Evolutionary conservation across 2,797 vertebrate genomes (phyloP).

Genomic region (Gorsachius magnificus): DNA sequence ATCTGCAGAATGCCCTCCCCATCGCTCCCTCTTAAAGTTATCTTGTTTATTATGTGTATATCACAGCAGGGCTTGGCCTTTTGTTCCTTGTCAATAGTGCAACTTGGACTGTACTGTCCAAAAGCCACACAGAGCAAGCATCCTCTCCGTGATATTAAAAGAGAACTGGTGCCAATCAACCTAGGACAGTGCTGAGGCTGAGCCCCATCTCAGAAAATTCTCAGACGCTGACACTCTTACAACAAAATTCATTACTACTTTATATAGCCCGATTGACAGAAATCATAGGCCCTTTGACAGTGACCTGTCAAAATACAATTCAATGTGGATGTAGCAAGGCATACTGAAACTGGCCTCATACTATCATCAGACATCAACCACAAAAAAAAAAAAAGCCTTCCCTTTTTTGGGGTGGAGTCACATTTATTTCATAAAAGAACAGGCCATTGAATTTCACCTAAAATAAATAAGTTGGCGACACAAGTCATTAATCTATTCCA

Average conservation of each 20-base stretch:
- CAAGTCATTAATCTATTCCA: neutral
- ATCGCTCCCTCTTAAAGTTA: neutral
- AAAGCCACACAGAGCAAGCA: neutral
- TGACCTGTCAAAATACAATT: neutral
- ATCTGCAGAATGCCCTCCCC: neutral
- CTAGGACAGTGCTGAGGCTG: neutral
- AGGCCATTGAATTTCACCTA: neutral
- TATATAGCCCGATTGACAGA: neutral
- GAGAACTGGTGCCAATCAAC: neutral
- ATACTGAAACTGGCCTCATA: neutral
- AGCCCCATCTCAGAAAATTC: neutral
- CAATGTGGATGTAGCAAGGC: neutral
- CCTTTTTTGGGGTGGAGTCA: neutral
- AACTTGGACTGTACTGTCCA: neutral
- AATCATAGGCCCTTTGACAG: neutral
- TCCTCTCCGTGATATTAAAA: neutral
- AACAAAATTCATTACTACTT: slow-evolving; percentile 50
- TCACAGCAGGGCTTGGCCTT: neutral
- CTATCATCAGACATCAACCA: neutral
- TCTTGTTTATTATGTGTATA: neutral
- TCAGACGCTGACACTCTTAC: neutral
- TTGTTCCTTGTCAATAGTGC: neutral
- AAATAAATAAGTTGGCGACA: neutral
- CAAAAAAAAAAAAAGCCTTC: neutral
- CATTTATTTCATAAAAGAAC: neutral